Conservation (phyloP, 2,113 vertebrate species). For the Rutilus rutilus region DNA sequence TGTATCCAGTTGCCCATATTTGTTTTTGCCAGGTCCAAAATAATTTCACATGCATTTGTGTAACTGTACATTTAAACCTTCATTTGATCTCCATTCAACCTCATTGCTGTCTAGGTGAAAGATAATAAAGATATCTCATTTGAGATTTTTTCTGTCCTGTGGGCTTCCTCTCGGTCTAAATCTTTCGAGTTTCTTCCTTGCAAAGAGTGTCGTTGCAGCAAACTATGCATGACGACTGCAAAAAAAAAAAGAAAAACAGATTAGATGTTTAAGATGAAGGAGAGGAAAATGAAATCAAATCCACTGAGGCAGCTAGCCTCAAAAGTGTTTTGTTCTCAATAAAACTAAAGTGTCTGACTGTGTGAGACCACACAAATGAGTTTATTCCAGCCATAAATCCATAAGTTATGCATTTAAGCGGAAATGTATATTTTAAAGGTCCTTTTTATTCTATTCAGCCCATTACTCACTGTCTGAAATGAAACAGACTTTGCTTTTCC, state of each 20-base stretch:
- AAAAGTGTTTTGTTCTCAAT: constrained; percentile 24
- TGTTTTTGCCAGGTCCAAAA: background rate
- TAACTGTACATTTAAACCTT: background rate
- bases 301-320: background rate
- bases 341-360: background rate
- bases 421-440: background rate
- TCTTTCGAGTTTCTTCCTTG: background rate
- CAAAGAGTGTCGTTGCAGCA: background rate
- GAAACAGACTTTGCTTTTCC: background rate
- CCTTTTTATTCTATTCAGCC: background rate
- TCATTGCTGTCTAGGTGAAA: background rate
- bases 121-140: constrained; percentile 19
- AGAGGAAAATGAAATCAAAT: constrained; percentile 23
- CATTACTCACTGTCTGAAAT: constrained; percentile 20
- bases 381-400: constrained; percentile 39
- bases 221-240: constrained; percentile 4
- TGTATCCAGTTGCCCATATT: background rate
- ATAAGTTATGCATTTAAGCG: constrained; percentile 8
- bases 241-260: background rate
- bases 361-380: constrained; percentile 18
- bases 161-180: background rate
- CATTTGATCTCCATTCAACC: constrained; percentile 19
- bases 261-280: constrained; percentile 8
- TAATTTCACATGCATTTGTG: background rate
- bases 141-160: background rate